A percentile compares a stretch with the other conserved stretches of the same genome.
phyloP scores from a whole-genome alignment of 2,888 invertebrate species.

The Pimpla rufipes region DNA sequence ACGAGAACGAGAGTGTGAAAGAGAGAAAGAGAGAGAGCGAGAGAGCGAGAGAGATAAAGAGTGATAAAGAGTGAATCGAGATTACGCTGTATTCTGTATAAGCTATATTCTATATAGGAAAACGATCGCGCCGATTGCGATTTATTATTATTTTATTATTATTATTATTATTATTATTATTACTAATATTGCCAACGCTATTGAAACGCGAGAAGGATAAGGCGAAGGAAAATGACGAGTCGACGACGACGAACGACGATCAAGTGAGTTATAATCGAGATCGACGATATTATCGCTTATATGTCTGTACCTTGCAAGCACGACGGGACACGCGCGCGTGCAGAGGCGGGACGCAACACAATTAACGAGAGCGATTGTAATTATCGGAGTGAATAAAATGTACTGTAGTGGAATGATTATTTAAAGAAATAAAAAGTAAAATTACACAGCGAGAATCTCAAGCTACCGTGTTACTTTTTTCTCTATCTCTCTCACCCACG shows the following conservation, averaged over 20 bases:
- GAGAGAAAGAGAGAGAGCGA: background rate
- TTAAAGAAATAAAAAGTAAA: constrained; percentile 81
- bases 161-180: constrained; percentile 56
- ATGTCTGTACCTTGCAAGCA: constrained; percentile 32
- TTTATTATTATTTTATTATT: constrained; percentile 59
- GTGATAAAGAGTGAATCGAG: constrained; percentile 61
- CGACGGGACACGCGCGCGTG: constrained; percentile 37
- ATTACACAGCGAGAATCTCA: constrained; percentile 74
- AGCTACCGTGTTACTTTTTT: constrained; percentile 5
- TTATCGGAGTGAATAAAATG: constrained; percentile 78
- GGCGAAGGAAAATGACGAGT: constrained; percentile 49
- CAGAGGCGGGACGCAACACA: constrained; percentile 31
- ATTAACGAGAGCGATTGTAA: constrained; percentile 75
- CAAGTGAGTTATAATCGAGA: constrained; percentile 48
- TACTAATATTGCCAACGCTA: constrained; percentile 65
- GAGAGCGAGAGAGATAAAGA: constrained; percentile 44
- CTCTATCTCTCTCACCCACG: background rate
- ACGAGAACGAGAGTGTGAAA: constrained; percentile 29
- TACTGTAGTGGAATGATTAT: constrained; percentile 82
- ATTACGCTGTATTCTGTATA: constrained; percentile 62
- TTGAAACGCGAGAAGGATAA: constrained; percentile 42
- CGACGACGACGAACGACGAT: constrained; percentile 57
- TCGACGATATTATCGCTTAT: constrained; percentile 49
- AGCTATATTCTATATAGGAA: constrained; percentile 61
- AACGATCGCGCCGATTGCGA: constrained; percentile 65